Percentiles rank a stretch among this genome's conserved stretches.
Conservation (phyloP, 2,888 invertebrate genomes). For the Glyphotaelius pellucidus region DNA sequence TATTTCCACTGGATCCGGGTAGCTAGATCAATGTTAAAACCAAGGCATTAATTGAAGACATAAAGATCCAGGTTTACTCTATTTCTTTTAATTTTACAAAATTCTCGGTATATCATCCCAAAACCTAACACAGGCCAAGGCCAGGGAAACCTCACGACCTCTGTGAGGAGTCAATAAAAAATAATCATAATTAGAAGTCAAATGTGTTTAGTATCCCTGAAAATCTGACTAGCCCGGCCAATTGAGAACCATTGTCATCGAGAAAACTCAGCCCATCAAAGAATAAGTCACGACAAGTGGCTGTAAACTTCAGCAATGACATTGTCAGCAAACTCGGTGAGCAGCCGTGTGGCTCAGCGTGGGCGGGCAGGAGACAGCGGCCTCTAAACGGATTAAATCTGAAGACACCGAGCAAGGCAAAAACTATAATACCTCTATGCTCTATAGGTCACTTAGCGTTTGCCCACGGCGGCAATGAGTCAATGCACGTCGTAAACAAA, state of each 20-base stretch:
- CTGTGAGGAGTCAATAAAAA: background rate
- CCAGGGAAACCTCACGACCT: background rate
- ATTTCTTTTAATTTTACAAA: no score
- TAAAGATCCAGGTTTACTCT: background rate
- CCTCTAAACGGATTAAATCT: background rate
- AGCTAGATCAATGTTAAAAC: background rate
- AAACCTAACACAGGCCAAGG: background rate
- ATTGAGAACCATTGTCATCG: background rate
- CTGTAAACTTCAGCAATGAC: background rate
- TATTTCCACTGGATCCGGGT: background rate
- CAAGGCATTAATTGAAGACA: background rate
- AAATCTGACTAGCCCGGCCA: background rate
- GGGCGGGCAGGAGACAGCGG: background rate
- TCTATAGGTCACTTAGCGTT: background rate
- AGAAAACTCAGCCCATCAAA: background rate
- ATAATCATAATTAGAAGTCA: background rate
- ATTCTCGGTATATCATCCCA: background rate
- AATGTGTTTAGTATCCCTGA: background rate
- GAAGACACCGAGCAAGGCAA: background rate
- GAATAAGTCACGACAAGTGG: background rate
- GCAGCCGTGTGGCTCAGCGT: background rate
- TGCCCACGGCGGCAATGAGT: background rate
- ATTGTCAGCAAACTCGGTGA: slow-evolving; percentile 2
- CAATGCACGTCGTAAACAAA: background rate
- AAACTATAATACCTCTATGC: background rate